Percentiles rank a stretch among this genome's conserved stretches.
phyloP scores from a whole-genome alignment of 2,113 vertebrate species.

The Menidia beryllina region DNA sequence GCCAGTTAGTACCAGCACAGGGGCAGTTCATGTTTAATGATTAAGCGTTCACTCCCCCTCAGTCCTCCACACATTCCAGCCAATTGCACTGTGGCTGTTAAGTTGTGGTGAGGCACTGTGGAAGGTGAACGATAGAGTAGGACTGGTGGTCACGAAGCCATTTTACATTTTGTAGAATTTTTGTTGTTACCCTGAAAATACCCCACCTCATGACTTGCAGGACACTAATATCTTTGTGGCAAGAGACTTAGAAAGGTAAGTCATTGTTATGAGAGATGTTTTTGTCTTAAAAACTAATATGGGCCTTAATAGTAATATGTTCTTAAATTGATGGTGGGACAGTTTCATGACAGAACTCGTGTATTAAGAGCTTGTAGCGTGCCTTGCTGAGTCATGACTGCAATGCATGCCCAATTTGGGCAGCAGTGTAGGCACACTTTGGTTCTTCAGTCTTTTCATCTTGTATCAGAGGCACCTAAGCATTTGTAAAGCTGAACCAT shows the following conservation, averaged over 20 bases:
- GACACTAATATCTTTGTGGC: conserved; percentile 9
- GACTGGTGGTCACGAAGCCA: conserved; percentile 44
- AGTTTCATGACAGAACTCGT: conserved; percentile 12
- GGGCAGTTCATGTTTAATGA: conserved; percentile 73
- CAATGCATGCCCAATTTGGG: background rate
- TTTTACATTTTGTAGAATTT: conserved; percentile 41
- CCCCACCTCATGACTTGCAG: background rate
- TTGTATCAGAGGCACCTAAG: background rate
- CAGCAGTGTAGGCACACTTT: conserved; percentile 14
- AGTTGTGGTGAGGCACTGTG: conserved; percentile 58
- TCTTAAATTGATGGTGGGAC: background rate
- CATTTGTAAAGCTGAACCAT: background rate
- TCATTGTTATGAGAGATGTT: background rate
- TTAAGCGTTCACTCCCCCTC: conserved; percentile 67
- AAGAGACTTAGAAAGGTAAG: conserved; percentile 31
- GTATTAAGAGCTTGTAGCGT: background rate
- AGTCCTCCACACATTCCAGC: conserved; percentile 35
- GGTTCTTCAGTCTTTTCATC: background rate
- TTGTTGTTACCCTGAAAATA: conserved; percentile 19
- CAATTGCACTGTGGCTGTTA: conserved; percentile 16
- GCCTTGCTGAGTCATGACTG: conserved; percentile 38
- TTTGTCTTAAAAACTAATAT: background rate
- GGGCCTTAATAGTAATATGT: background rate
- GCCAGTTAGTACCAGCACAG: conserved; percentile 49
- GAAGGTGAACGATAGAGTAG: conserved; percentile 36